Evolutionary conservation across 2,797 vertebrate species (phyloP), one percentile per base, ranked within the genome.

Genomic region (Eulemur rubriventer): DNA sequence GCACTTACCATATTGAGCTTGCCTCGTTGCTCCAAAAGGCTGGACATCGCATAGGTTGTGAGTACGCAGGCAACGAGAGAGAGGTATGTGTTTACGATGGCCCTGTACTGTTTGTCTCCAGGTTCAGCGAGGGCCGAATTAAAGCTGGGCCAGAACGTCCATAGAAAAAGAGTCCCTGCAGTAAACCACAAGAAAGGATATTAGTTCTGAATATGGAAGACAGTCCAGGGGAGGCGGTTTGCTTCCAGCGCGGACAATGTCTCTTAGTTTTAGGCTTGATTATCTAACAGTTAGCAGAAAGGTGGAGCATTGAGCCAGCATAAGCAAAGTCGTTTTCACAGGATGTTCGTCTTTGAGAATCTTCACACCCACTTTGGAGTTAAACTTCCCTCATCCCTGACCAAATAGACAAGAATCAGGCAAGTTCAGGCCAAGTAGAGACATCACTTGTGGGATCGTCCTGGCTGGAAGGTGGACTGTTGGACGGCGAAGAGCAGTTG

Each of bases 81-180:
- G 85, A 99, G 99, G 97, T 99, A 99, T 0, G 99, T 99, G 98
- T 99, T 99, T 94, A 99, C 89, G 26, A 99, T 98, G 3, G 99
- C 99, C 4, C 24, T 99, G 38, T 99, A 97, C 97, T 99, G 99
- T 4, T 73, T 1, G 0, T 22, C 0, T 30, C 55, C 61, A 0
- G 95, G 0, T 0, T n/a, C 2, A 14, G 99, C 99, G 18, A 99
- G 99, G 97, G 99, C 99, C 0, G 99, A 99, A 98, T 99, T 99
- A 97, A 99, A 99, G 98, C 99, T 99, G 94, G 99, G 99, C 99
- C 99, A 99, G 98, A 99, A 99, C 98, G 99, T 99, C 99, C 99
- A 99, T 57, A 99, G 98, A 97, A 99, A 99, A 90, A 99, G 98
- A 0, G 99, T 99, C 81, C 99, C 99, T 99, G 98, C 1, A 76